Base-by-base conservation (phyloP, 2,797 vertebrate genomes). In the Ambastaia sidthimunki region DNA sequence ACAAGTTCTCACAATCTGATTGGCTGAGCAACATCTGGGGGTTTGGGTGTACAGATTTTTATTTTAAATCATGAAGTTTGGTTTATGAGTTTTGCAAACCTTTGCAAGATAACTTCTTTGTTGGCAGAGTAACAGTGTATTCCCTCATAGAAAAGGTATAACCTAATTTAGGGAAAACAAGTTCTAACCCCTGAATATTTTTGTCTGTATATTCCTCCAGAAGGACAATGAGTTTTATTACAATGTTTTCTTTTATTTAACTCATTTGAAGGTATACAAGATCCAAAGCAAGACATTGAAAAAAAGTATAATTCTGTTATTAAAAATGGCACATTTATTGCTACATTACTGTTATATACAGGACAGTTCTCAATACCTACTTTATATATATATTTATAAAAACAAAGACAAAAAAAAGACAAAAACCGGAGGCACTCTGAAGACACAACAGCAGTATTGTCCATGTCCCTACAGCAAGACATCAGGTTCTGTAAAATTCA, bases 301-400 rank as follows among this genome's bases (percentile, higher is more conserved):
- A 91, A 94, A 94, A 91, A 95, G 91, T 93, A 93, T 94, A 94
- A 94, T 90, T 90, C 85, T 91, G 91, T 94, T 94, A 92, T 91
- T 93, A 94, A 94, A 91, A 94, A 94, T 90, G 93, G 94, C 93
- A 95, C 93, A 92, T 94, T 95, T 95, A 96, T 94, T 95, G 94
- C 95, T 94, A 94, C 93, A 95, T 95, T 95, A 95, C 94, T 94
- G 94, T 95, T 96, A 95, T 94, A 93, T 95, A 96, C 95, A 96
- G 90, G 94, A 96, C 94, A 95, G 94, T 93, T 95, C 93, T 95
- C 93, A 94, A 93, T 92, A 94, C 91, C 93, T 94, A 94, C 93
- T 92, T 91, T 85, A 91, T 93, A 91, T 91, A 92, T 92, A 85
- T 81, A 86, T 85, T 78, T 84, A 84, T 82, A 84, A 72, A 82